Evolutionary conservation across 2,888 invertebrate species (phyloP), one percentile per base, ranked within the genome.

Genomic region (Lasioglossum pauxillum): DNA sequence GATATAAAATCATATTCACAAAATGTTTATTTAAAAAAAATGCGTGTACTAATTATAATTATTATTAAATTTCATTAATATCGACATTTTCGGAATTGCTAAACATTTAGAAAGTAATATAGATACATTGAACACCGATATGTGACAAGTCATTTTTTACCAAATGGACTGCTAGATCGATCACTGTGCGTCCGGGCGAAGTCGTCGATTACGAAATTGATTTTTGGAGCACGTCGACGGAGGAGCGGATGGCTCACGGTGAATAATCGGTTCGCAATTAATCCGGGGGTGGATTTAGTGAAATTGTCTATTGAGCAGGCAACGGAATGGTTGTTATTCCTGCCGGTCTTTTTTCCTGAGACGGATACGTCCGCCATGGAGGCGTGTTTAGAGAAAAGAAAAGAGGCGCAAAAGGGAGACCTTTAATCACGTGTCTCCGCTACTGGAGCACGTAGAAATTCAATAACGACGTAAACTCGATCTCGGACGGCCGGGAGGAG

Each of bases 381-480:
- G 53, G 79, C 53, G 31, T 38, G 35, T 71, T 75, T 60, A 49
- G 27, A n/a, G 79, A 60, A 73, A 75, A 72, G 80, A 69, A 80
- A 74, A 77, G 77, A 57, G 72, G 44, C 79, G 79, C 57, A 71
- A 19, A 80, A 73, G 67, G 80, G 73, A 84, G 78, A 76, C 27
- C 71, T 74, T 67, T 86, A 90, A 90, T 90, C 89, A 79, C 84
- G 80, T 72, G 83, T 79, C 85, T 72, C 79, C 75, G 67, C 67
- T 78, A 75, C 41, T 71, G 41, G 75, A 73, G 88, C 90, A 89
- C 90, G 88, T 87, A 90, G 89, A 87, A 89, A 89, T 90, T 90
- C 83, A 90, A 90, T 90, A 90, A 89, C 88, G 83, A 90, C 86
- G 82, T 84, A 88, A 90, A 87, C 87, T 84, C 84, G 84, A 90